Base-by-base conservation (phyloP, 2,113 vertebrate genomes). In the Butastur rufipennis region DNA sequence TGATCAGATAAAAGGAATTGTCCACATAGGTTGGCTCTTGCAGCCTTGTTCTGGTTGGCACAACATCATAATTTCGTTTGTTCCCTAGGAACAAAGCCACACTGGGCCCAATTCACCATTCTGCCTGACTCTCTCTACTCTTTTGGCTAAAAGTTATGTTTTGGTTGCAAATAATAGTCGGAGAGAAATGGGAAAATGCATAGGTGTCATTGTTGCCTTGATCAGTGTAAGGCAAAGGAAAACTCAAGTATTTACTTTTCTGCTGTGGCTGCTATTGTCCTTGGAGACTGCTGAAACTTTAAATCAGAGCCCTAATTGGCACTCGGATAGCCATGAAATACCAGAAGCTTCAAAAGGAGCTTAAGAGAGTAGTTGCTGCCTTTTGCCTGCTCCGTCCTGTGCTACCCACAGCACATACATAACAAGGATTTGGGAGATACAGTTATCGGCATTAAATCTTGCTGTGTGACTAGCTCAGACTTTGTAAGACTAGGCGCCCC, bases 281-380 rank as follows among this genome's bases (percentile, higher is more conserved):
- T 93, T 72, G 47, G 91, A 71, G 84, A 92, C 66, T 91, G 86
- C 86, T 94, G 88, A 90, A 96, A 91, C 81, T 94, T 94, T 94
- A 91, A 89, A 82, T 95, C 89, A 82, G 81, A 87, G 62, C 75
- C 53, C 70, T 96, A 96, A 97, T 91, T 96, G 94, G 70, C 84
- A 62, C 86, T 94, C 1, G 9, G 62, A 93, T 50, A 93, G 62
- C 81, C 84, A 94, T 71, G 88, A 94, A 96, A 96, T 92, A 89
- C 80, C 75, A 81, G 70, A 73, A 95, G 65, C 68, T 93, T 95
- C 93, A 95, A 87, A 97, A 97, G 77, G 29, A 95, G 93, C 87
- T 96, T 91, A 94, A 94, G 61, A 89, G 65, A 75, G 50, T 79
- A 79, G 93, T 45, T 93, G 17, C 70, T 95, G 78, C 58, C 45